These are phyloP conservation scores for Invenusta paracnida DNA, from an alignment of 2,888 invertebrate genomes.

Conservation along the genomic window DNA sequence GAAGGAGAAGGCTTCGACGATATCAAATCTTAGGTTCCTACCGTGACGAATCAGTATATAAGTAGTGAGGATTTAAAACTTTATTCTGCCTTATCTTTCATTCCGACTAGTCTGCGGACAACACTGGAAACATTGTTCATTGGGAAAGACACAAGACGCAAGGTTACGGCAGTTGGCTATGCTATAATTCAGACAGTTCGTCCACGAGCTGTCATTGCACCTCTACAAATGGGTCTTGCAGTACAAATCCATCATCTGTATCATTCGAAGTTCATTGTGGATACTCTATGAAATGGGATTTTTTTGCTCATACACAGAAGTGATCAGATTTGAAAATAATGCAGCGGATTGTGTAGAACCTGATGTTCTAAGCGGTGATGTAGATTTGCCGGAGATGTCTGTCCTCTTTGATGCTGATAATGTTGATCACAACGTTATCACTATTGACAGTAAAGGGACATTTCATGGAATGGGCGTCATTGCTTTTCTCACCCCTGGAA, in stretches of 20 bases:
- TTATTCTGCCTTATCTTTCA: neutral
- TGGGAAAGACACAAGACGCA: neutral
- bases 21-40: too few species aligned
- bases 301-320: neutral
- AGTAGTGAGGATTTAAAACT: too few species aligned
- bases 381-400: neutral
- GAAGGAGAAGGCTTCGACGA: too few species aligned
- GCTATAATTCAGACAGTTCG: constrained; percentile 10
- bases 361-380: neutral
- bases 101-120: neutral
- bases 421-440: constrained; percentile 25
- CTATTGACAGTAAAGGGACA: neutral
- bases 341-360: constrained; percentile 8
- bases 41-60: too few species aligned
- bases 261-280: neutral
- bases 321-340: constrained; percentile 32
- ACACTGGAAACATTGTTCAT: neutral
- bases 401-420: constrained; percentile 18
- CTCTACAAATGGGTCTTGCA: constrained; percentile 3
- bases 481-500: too few species aligned
- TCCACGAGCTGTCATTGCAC: constrained; percentile 9
- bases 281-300: neutral
- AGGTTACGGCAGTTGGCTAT: neutral
- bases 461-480: too few species aligned
- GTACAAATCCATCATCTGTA: neutral